Evolutionary conservation across 2,888 invertebrate genomes (phyloP), one percentile per base, ranked within the genome.

Genomic region (Heliconius ethilla): DNA sequence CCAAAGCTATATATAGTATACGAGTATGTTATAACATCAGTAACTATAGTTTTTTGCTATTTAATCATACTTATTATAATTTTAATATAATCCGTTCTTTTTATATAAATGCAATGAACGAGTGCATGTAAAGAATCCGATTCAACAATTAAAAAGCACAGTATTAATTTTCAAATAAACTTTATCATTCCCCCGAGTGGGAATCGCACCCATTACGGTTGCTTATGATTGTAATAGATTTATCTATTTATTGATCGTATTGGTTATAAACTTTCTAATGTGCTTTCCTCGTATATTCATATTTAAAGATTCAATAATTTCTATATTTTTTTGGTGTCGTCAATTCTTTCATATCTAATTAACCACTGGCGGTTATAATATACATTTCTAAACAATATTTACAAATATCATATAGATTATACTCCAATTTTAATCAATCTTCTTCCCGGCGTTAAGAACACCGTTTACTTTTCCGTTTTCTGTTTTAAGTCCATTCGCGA

Each of bases 401-500:
- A 78, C 66, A 77, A 62, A 67, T 29, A 77, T 67, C 33, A 51
- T 76, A 65, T 29, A 33, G 18, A 72, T 40, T n/a, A 73, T 13
- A 29, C 55, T 75, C 7, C 25, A 62, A 15, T 78, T 62, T 80
- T 83, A 85, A 62, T 83, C 82, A 7, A 80, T 77, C 74, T 82
- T 84, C 79, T 83, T 84, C 40, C 81, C 80, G 37, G 76, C 51
- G 66, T 70, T 79, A n/a, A 55, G 51, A n/a, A 73, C 51, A 33
- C 79, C 80, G 37, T 83, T 82, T n/a, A 81, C 40, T 76, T 81
- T 82, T 37, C 83, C 84, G 40, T 84, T 80, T 78, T 82, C 83
- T 81, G 79, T 81, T 80, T 75, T 79, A 80, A 80, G 81, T 9
- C 84, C 84, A 66, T 85, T 85, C 37, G 85, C 83, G 15, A 79